Conservation (phyloP, 2,888 invertebrate species). For the Drosophila lacicola region DNA sequence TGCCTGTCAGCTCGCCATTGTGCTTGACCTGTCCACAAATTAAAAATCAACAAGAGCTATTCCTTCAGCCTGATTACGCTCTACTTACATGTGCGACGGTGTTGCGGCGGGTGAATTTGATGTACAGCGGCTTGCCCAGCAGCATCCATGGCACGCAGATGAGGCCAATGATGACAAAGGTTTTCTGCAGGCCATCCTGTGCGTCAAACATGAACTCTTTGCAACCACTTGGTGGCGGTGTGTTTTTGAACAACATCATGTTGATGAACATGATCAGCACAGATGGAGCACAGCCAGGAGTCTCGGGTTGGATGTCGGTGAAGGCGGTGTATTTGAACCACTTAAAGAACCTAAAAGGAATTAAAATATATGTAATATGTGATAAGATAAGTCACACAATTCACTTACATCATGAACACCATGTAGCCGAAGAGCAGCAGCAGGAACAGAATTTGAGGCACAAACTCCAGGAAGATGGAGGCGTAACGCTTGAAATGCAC, state of each 20-base stretch:
- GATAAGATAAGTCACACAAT: background rate
- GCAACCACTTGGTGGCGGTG: constrained; percentile 85
- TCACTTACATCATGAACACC: constrained; percentile 91
- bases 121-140: constrained; percentile 94
- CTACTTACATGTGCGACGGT: constrained; percentile 69
- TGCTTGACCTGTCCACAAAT: constrained; percentile 69
- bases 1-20: constrained; percentile 89
- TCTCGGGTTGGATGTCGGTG: constrained; percentile 76
- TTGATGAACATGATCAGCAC: constrained; percentile 92
- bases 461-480: constrained; percentile 92
- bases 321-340: constrained; percentile 91
- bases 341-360: constrained; percentile 89
- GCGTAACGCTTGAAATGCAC: constrained; percentile 90
- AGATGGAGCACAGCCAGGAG: constrained; percentile 89
- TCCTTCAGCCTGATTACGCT: no score
- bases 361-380: background rate
- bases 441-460: constrained; percentile 96
- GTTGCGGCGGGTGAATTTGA: constrained; percentile 85
- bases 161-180: constrained; percentile 92
- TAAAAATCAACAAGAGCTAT: background rate
- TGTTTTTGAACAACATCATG: constrained; percentile 90
- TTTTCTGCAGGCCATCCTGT: constrained; percentile 90
- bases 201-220: constrained; percentile 89
- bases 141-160: constrained; percentile 97
- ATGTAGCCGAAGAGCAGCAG: constrained; percentile 95